phyloP scores from a whole-genome alignment of 2,888 invertebrate species.

The Pyralis farinalis region DNA sequence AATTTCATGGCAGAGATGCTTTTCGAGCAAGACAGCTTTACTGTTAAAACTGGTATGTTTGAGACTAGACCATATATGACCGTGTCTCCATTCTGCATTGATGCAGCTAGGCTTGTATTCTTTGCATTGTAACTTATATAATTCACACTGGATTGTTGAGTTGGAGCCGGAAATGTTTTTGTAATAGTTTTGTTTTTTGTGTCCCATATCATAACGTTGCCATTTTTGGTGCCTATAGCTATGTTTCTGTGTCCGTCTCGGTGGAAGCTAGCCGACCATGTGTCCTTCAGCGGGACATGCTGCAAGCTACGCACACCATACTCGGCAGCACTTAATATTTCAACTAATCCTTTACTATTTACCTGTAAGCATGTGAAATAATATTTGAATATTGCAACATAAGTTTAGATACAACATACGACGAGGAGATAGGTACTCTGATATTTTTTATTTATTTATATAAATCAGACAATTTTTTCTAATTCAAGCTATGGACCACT shows the following conservation, averaged over 20 bases:
- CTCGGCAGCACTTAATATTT: conserved; percentile 64
- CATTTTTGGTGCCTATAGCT: conserved; percentile 67
- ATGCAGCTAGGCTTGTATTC: conserved; percentile 69
- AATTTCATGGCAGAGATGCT: conserved; percentile 73
- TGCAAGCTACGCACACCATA: conserved; percentile 67
- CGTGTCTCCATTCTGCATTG: conserved; percentile 73
- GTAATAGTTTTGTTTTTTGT: conserved; percentile 67
- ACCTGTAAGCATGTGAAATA: conserved; percentile 46
- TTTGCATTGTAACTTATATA: conserved; percentile 70
- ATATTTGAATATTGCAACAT: neutral
- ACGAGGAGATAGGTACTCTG: too few species aligned
- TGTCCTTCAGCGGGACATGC: conserved; percentile 66
- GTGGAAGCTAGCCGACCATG: conserved; percentile 72
- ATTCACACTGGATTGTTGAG: conserved; percentile 59
- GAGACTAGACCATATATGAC: conserved; percentile 72
- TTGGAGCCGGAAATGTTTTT: conserved; percentile 65
- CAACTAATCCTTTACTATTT: conserved; percentile 64
- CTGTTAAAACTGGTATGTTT: conserved; percentile 65
- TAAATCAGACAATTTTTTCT: too few species aligned
- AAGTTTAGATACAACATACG: too few species aligned
- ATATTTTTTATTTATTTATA: too few species aligned
- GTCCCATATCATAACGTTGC: conserved; percentile 74
- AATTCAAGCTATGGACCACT: too few species aligned
- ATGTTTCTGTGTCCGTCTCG: conserved; percentile 68
- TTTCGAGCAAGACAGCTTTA: conserved; percentile 61